A percentile compares a stretch with the other conserved stretches of the same genome.
Evolutionary conservation across 1,140 invertebrate species (phyloP).

Genomic region (Atopsyche davidsoni): DNA sequence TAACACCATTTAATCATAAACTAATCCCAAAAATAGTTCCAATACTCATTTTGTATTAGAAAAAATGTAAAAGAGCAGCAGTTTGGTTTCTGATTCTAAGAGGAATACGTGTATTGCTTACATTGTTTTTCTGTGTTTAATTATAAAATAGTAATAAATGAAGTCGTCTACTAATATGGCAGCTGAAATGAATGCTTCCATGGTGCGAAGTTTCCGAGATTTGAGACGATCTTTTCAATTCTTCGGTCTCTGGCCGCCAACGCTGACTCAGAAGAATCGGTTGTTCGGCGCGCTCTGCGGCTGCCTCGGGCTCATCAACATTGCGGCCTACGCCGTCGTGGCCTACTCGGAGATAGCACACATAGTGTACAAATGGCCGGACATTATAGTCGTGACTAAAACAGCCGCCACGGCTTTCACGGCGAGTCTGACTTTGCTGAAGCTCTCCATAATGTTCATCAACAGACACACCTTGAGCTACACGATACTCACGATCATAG

Average conservation of each 20-base stretch:
- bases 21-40: no score
- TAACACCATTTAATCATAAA: no score
- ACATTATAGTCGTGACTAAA: conserved; percentile 10
- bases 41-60: no score
- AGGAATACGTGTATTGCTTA: no score
- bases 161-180: no score
- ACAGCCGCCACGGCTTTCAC: conserved; percentile 7
- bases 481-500: conserved; percentile 1
- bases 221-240: neutral
- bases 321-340: conserved; percentile 8
- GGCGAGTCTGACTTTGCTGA: conserved; percentile 6
- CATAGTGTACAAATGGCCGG: conserved; percentile 8
- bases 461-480: neutral
- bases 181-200: no score
- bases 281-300: neutral
- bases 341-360: conserved; percentile 4
- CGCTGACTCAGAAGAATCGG: neutral
- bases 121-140: no score
- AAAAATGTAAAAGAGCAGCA: no score
- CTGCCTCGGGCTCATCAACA: conserved; percentile 7
- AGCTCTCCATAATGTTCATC: conserved; percentile 3
- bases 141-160: no score
- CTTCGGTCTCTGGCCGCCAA: conserved; percentile 10
- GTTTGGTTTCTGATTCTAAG: no score
- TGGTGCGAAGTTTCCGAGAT: neutral